Evolutionary conservation across 2,113 vertebrate genomes (phyloP).

Genomic region (Phylloscopus trochiloides): DNA sequence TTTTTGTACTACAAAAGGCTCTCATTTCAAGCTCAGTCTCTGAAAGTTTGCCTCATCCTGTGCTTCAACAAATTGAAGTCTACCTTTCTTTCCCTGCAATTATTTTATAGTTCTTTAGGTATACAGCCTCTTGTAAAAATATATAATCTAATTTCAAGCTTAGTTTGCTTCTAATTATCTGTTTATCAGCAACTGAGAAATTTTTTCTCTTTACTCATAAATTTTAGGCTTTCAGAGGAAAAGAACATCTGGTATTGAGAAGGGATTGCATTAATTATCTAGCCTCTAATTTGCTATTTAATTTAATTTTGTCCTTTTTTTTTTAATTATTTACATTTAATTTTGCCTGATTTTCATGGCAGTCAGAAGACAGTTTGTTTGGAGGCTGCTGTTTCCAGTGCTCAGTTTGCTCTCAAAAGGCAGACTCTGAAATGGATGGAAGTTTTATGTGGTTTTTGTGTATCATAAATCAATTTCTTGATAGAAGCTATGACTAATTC

Average conservation of each 20-base stretch:
- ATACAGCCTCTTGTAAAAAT: slow-evolving; percentile 14
- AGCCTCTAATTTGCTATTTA: not conserved
- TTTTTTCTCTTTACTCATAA: not conserved
- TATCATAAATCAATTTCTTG: not conserved
- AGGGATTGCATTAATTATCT: not conserved
- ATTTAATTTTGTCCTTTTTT: not conserved
- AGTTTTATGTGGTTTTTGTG: not conserved
- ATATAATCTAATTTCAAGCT: slow-evolving; percentile 54
- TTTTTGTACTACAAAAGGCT: slow-evolving; percentile 65
- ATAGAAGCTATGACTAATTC: not conserved
- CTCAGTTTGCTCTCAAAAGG: not conserved
- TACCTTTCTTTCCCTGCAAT: slow-evolving; percentile 5
- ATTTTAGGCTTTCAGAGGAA: not conserved
- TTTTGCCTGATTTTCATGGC: not conserved
- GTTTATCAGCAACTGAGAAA: not conserved
- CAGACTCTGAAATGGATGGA: not conserved
- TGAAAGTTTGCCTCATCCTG: slow-evolving; percentile 51
- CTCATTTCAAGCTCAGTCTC: slow-evolving; percentile 12
- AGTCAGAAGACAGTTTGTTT: not conserved
- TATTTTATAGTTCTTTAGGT: slow-evolving; percentile 11
- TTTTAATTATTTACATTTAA: not conserved
- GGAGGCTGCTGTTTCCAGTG: not conserved
- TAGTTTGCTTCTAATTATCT: slow-evolving; percentile 47
- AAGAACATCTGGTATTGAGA: not conserved
- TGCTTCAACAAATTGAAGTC: slow-evolving; percentile 12